Base-by-base conservation (phyloP, 2,888 invertebrate genomes). In the Ophioninae sp. region DNA sequence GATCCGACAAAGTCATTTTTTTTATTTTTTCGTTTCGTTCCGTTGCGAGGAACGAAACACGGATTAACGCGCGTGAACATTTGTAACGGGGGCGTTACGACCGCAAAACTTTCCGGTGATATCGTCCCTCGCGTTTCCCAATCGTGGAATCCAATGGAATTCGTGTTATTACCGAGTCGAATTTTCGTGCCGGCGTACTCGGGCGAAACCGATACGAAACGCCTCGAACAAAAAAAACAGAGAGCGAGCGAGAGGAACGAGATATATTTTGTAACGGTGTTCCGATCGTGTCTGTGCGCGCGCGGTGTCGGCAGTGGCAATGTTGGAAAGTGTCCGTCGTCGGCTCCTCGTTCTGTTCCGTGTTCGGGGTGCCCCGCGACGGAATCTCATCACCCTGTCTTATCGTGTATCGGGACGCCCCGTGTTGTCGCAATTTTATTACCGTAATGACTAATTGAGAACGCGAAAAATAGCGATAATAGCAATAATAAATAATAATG, bases 271-370 rank as follows among this genome's bases (percentile, higher is more conserved):
- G 84, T 82, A 82, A 84, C 17, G 59, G 56, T 61, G 73, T 68
- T 68, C 61, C 67, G 67, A 68, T 62, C 72, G 67, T 37, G 67
- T 30, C 56, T 57, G 20, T 81, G 50, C 7, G 68, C 41, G 68
- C 41, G 50, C 57, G 61, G 70, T 64, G 64, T 78, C 78, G 74
- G 65, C 64, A 69, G 83, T 70, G 70, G 74, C 76, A 79, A 82
- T 82, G 81, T 79, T 84, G 81, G 84, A 84, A 84, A 84, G 84
- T 84, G 76, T 79, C 73, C 79, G 1, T 84, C 77, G 74, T 70
- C 65, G 23, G 75, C 44, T 78, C 70, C 80, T 77, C 81, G 70
- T 79, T 65, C 30, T 30, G 37, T 41, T 65, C 41, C 41, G 56
- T 75, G 73, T 77, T 37, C 65, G 65, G 30, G 37, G 50, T 37